A percentile compares a stretch with the other conserved stretches of the same genome.
phyloP scores from a whole-genome alignment of 2,113 vertebrate species.

The Machaerirhynchus nigripectus region DNA sequence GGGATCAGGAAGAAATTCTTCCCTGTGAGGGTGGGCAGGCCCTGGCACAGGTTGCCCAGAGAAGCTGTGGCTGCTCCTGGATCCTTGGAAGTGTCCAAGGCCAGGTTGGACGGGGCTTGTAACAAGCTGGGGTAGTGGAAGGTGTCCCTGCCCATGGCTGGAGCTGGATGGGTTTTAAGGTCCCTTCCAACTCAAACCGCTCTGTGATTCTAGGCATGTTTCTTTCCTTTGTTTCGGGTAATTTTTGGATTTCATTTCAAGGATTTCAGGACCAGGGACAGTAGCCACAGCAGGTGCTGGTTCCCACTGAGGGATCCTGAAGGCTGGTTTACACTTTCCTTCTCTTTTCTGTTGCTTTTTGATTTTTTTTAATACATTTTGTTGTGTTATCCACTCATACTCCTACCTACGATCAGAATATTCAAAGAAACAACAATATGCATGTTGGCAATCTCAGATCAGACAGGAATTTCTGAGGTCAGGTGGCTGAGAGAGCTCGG shows the following conservation, averaged over 20 bases:
- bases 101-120: background rate
- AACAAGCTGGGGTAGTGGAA: rapidly evolving
- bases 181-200: background rate
- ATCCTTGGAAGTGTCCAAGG: background rate
- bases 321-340: background rate
- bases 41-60: background rate
- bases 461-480: background rate
- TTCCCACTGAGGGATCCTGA: background rate
- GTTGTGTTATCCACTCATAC: background rate
- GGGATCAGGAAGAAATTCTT: background rate
- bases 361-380: background rate
- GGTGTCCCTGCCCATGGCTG: background rate
- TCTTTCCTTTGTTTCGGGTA: background rate
- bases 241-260: background rate
- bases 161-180: background rate
- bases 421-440: background rate
- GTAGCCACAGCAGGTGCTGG: rapidly evolving
- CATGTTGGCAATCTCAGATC: background rate
- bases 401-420: background rate
- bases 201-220: background rate
- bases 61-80: background rate
- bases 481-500: background rate
- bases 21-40: background rate
- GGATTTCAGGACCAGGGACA: background rate
- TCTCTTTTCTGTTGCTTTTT: background rate